These are phyloP conservation scores for Epinotia brunnichana DNA, from an alignment of 2,888 invertebrate species.

Conservation along the genomic window DNA sequence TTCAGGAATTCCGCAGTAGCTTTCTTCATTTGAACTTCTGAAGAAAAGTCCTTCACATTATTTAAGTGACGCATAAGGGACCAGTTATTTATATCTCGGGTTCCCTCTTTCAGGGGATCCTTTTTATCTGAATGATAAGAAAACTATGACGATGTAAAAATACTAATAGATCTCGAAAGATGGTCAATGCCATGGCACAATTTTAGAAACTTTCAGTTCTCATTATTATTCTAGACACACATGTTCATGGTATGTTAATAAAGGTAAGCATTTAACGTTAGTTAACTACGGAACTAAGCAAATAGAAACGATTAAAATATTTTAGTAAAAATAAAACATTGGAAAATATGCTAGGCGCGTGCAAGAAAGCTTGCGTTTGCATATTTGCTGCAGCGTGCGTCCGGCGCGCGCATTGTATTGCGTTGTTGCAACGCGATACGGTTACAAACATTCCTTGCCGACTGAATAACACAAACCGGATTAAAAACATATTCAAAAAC, in stretches of 20 bases:
- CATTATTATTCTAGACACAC: no score
- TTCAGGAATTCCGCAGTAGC: slow-evolving; percentile 26
- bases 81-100: neutral
- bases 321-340: neutral
- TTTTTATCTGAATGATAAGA: neutral
- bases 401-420: slow-evolving; percentile 24
- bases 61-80: neutral
- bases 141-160: neutral
- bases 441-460: slow-evolving; percentile 20
- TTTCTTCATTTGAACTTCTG: slow-evolving; percentile 30
- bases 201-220: no score
- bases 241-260: neutral
- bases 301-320: neutral
- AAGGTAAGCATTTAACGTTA: neutral
- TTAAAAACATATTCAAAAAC: neutral
- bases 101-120: neutral
- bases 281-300: neutral
- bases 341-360: slow-evolving; percentile 22
- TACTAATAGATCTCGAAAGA: no score
- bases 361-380: slow-evolving; percentile 31
- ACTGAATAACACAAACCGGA: slow-evolving; percentile 4
- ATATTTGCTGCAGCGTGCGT: slow-evolving; percentile 24
- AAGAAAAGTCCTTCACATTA: slow-evolving; percentile 13
- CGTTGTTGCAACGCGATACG: slow-evolving; percentile 23
- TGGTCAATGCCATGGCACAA: no score